phyloP scores from a whole-genome alignment of 2,113 vertebrate species.

The Oxyura jamaicensis region DNA sequence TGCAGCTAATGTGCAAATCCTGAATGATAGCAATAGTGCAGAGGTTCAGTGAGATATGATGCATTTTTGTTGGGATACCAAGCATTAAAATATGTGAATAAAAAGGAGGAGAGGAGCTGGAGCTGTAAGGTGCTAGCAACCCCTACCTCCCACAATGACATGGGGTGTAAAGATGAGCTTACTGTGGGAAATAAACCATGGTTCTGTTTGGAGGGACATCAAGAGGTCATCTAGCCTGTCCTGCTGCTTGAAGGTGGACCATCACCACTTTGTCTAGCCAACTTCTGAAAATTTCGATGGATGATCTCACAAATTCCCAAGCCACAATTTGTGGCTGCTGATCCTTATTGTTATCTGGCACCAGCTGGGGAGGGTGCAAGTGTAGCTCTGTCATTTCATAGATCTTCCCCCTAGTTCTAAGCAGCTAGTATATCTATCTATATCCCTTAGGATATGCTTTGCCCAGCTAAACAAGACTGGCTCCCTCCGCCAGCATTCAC shows the following conservation, averaged over 20 bases:
- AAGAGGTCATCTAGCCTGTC: neutral
- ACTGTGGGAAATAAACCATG: neutral
- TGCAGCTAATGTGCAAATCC: neutral
- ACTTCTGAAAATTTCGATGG: neutral
- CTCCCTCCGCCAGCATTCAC: neutral
- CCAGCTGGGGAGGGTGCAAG: neutral
- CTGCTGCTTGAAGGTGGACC: neutral
- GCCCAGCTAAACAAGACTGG: neutral
- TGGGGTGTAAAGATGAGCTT: neutral
- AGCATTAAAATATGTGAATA: neutral
- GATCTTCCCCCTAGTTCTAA: neutral
- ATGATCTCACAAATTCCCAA: neutral
- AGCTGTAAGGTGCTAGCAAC: neutral
- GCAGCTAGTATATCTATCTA: neutral
- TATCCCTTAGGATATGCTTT: neutral
- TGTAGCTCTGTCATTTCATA: neutral
- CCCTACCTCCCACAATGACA: neutral
- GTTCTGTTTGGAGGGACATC: neutral
- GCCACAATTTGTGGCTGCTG: neutral
- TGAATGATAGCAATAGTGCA: neutral
- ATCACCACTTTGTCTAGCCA: neutral
- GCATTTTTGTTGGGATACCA: neutral
- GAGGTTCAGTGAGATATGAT: neutral
- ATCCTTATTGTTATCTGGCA: neutral
- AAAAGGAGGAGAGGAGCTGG: neutral